phyloP scores from a whole-genome alignment of 2,888 invertebrate genomes.

The Polyommatus icarus region DNA sequence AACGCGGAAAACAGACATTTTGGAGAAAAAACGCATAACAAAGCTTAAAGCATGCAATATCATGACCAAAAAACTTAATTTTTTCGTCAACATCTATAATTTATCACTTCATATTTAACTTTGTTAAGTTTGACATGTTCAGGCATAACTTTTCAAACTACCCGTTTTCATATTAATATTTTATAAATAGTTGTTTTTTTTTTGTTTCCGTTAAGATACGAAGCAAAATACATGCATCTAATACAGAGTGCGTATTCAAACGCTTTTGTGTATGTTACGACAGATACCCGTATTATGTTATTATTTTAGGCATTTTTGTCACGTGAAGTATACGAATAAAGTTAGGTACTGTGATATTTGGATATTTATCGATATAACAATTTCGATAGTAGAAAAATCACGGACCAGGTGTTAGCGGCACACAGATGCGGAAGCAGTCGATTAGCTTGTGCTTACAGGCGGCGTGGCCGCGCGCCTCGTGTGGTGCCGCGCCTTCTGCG shows the following conservation, averaged over 20 bases:
- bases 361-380: conserved; percentile 37
- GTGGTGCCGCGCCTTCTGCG: conserved; percentile 70
- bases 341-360: neutral
- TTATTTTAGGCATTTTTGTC: neutral
- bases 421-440: conserved; percentile 68
- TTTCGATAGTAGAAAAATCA: conserved; percentile 54
- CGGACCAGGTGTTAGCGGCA: conserved; percentile 77
- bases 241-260: conserved; percentile 27
- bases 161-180: conserved; percentile 31
- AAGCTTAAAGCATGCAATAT: conserved; percentile 68
- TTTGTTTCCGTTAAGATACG: neutral
- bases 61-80: conserved; percentile 47
- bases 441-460: conserved; percentile 78
- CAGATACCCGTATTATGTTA: neutral
- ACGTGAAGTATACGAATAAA: neutral
- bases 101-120: conserved; percentile 13
- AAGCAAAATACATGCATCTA: conserved; percentile 39
- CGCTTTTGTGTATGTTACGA: conserved; percentile 1
- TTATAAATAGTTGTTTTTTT: neutral
- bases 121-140: neutral
- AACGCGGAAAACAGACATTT: conserved; percentile 62
- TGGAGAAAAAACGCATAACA: conserved; percentile 60
- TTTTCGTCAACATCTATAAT: neutral
- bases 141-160: conserved; percentile 30
- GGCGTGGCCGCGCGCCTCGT: conserved; percentile 78